Conservation (phyloP, 92 coral and sea anemone genomes). For the Heliopora coerulea region DNA sequence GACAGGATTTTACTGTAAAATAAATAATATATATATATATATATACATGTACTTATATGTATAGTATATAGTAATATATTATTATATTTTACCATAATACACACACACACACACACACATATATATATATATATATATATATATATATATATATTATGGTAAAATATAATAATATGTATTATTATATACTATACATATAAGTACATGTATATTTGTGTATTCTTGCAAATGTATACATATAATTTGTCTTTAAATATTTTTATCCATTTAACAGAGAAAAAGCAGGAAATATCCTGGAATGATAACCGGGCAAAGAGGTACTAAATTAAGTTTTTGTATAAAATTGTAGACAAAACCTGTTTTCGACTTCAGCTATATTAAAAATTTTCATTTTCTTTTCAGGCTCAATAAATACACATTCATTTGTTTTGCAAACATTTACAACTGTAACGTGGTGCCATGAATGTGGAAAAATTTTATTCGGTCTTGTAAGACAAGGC, state of each 20-base stretch:
- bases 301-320: conserved; percentile 34
- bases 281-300: conserved; percentile 32
- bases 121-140: no score
- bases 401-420: conserved; percentile 86
- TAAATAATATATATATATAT: no score
- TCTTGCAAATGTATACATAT: no score
- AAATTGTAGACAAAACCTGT: not conserved
- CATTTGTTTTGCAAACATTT: conserved; percentile 62
- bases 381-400: not conserved
- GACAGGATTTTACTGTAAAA: no score
- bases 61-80: no score
- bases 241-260: not conserved
- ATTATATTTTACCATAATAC: no score
- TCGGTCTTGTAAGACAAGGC: conserved; percentile 89
- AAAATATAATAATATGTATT: no score
- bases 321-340: not conserved
- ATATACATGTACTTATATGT: no score
- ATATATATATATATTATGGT: no score
- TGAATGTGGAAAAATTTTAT: conserved; percentile 81
- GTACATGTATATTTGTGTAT: no score
- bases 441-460: conserved; percentile 84
- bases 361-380: not conserved
- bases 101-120: no score
- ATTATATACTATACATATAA: no score
- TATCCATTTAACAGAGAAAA: conserved; percentile 11